Evolutionary conservation across 2,888 invertebrate species (phyloP), one percentile per base, ranked within the genome.

Genomic region (Nomada ruficornis): DNA sequence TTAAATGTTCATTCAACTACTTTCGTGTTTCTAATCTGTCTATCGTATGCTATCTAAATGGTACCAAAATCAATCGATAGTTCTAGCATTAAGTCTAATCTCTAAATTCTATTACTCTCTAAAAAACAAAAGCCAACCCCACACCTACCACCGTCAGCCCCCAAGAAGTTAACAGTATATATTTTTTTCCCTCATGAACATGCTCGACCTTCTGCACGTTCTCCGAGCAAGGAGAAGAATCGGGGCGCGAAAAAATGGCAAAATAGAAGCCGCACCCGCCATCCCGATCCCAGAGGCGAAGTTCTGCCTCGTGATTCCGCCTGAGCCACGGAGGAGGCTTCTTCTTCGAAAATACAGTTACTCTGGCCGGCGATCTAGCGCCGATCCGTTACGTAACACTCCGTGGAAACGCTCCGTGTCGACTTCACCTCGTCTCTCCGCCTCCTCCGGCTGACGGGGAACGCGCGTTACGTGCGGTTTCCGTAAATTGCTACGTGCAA

Each of bases 391-490:
- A 89, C 89, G 86, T 89, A 90, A 91, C 82, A 85, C 86, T 88
- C 88, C 86, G 80, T 88, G 87, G 87, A 88, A 88, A 88, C 86
- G 80, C 88, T 87, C 64, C 76, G 86, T 84, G 86, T 82, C 82
- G 70, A 73, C 73, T 72, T 70, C 63, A 2, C 60, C 47, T 70
- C 64, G 62, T 47, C 65, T 74, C 69, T 64, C 59, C 73, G 78
- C 57, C 77, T 68, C 80, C 80, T 77, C 68, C 70, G 71, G 60
- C 76, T 69, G 73, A 73, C 80, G 67, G 60, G 36, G 81, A 84
- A 75, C 85, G 88, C 89, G 89, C 89, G 90, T 91, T 91, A 91
- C 90, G 91, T 90, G 91, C 90, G 91, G 91, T 91, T 91, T 91
- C 90, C 90, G 89, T 85, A 91, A 91, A 91, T 92, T 92, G 89